These are phyloP conservation scores for Drosophila dives DNA, from an alignment of 2,888 invertebrate genomes.

Conservation along the genomic window DNA sequence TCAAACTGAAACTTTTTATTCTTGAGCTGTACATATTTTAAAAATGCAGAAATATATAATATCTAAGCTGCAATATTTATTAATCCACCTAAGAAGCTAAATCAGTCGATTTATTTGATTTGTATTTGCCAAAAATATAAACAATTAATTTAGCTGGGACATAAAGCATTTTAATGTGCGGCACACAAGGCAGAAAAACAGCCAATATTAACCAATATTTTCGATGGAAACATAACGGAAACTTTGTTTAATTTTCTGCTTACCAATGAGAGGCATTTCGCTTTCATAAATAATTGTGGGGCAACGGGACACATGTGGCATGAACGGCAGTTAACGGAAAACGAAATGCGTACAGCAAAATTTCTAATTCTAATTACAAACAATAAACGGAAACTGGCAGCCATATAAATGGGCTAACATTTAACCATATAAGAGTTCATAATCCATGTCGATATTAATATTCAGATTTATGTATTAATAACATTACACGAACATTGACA, in stretches of 20 bases:
- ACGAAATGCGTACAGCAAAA: conserved; percentile 68
- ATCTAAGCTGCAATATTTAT: background rate
- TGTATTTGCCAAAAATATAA: background rate
- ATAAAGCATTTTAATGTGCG: conserved; percentile 60
- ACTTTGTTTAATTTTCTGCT: conserved; percentile 71
- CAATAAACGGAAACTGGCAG: conserved; percentile 67
- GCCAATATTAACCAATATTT: conserved; percentile 57
- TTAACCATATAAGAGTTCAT: conserved; percentile 62
- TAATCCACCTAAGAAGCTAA: background rate
- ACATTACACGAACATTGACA: conserved; percentile 50
- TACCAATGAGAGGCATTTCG: conserved; percentile 51
- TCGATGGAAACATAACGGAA: conserved; percentile 23
- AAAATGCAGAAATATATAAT: background rate
- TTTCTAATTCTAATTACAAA: conserved; percentile 77
- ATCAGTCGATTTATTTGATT: background rate
- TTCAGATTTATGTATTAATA: conserved; percentile 81
- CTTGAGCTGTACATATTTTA: background rate
- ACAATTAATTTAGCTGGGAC: conserved; percentile 36
- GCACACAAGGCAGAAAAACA: conserved; percentile 61
- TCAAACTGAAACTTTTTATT: background rate
- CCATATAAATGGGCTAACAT: conserved; percentile 58
- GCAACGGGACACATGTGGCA: conserved; percentile 1
- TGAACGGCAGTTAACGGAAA: conserved; percentile 47
- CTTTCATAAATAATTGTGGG: conserved; percentile 46
- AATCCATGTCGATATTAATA: conserved; percentile 77